Evolutionary conservation across 1,140 invertebrate species (phyloP), one percentile per base, ranked within the genome.

Genomic region (Cardiocondyla obscurior): DNA sequence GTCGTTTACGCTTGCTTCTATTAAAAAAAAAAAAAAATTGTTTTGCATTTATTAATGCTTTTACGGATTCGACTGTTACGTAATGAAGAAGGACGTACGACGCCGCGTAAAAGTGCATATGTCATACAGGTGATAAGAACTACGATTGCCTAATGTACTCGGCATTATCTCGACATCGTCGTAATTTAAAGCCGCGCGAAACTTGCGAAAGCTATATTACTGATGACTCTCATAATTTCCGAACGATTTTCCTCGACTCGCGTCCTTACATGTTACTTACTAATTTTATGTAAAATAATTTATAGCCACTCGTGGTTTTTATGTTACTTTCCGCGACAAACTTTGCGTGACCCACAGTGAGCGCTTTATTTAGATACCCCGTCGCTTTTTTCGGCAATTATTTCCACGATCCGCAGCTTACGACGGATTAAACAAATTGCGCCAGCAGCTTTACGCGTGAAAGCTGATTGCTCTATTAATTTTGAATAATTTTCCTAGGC

Each of bases 61-160:
- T 44, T 51, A 25, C 16, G 30, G 19, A 42, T 60, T 60, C 10
- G 3, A 42, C 22, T 16, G 7, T 67, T 77, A 53, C 36, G 7
- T 49, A 64, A 25, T 49, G 12, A 2, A 36, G 4, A 25, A 16
- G n/a, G 51, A 46, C 10, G 7, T 42, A 16, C 25, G 16, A 16
- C 25, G 22, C 25, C 3, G 42, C 19, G n/a, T 39, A 46, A 14
- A n/a, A 77, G 19, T 77, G 58, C 58, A 36, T 76, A 22, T 65
- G 58, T 77, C 74, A 53, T 19, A 33, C 44, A 53, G 22, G 10
- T 67, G 74, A 77, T 77, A 77, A 77, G 33, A 19, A 25, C 36
- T 30, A 51, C 10, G n/a, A n/a, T 51, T 77, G 44, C 39, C 39
- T 51, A 16, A 77, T 19, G 36, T 22, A 62, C 42, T 46, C 16